Evolutionary conservation across 2,797 vertebrate genomes (phyloP).

Genomic region (Tadarida brasiliensis): DNA sequence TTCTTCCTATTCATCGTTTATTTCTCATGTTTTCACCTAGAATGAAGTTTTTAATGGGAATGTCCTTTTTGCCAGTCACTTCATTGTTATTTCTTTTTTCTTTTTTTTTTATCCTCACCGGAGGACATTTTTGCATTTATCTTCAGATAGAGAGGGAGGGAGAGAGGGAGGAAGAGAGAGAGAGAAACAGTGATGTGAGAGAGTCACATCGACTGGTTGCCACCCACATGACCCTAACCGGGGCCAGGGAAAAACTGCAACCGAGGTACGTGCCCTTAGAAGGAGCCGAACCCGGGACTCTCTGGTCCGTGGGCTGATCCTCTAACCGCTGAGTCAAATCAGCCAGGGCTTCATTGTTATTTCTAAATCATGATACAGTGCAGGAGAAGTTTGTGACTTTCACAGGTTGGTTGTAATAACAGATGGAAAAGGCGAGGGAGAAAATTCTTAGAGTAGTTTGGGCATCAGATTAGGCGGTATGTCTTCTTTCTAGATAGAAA

Average conservation of each 20-base stretch:
- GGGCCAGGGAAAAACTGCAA: too few species aligned
- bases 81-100: not conserved
- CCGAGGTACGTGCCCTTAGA: too few species aligned
- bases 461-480: not conserved
- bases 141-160: too few species aligned
- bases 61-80: conserved; percentile 68
- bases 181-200: too few species aligned
- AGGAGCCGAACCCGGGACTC: too few species aligned
- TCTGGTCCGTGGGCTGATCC: too few species aligned
- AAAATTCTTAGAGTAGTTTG: conserved; percentile 33
- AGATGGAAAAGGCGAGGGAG: not conserved
- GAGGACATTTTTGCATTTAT: too few species aligned
- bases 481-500: not conserved
- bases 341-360: not conserved
- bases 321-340: too few species aligned
- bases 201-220: too few species aligned
- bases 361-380: conserved; percentile 62
- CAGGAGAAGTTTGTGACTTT: conserved; percentile 2
- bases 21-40: conserved; percentile 74
- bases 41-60: conserved; percentile 74
- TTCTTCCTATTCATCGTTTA: conserved; percentile 37
- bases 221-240: too few species aligned
- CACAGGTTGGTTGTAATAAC: not conserved
- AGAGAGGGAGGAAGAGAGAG: too few species aligned
- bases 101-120: too few species aligned